Evolutionary conservation across 2,113 vertebrate species (phyloP), one percentile per base, ranked within the genome.

Genomic region (Helogale parvula): DNA sequence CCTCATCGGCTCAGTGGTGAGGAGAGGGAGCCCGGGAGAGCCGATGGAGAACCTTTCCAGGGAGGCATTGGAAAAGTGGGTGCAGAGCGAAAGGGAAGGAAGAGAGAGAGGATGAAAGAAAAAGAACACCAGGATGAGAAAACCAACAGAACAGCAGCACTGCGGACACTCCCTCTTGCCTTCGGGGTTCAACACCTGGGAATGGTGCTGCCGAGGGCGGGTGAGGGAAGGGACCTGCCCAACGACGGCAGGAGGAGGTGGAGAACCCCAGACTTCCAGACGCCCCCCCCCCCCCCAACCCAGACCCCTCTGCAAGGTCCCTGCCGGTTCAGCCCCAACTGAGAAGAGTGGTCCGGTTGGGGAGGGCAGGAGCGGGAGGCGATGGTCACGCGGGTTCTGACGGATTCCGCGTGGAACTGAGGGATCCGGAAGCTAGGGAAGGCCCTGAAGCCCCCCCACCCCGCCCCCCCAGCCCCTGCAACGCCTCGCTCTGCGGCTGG

Each of bases 201-300:
- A 66, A 63, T 54, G 77, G 85, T 10, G n/a, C 57, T 17, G 52
- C 27, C 2, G 1, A 29, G 47, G 50, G 33, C 63, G 1, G 63
- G 6, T 35, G 45, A n/a, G 66, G 7, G 1, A 15, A 3, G 0
- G 65, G 47, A 41, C 47, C 0, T 15, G 23, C 5, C 0, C 15
- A 8, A 33, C 23, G 5, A 33, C 23, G 3, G 52, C 60, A 0
- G 3, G 50, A 71, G 71, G 8, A 9, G 12, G 41, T 9, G 29
- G 41, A 38, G 69, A 21, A 71, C 31, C 9, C 17, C 86, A 23
- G 33, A 8, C 21, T 3, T 7, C 16, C 19, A 3, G 27, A 17
- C 76, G 17, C 14, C 38, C 4, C 4, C 4, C 4, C 4, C 4
- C 3, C 5, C 16, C 33, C 21, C 76, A 35, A 17, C 8, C 10